Evolutionary conservation across 1,140 invertebrate genomes (phyloP), one percentile per base, ranked within the genome.

Genomic region (Chironomus striatipennis): DNA sequence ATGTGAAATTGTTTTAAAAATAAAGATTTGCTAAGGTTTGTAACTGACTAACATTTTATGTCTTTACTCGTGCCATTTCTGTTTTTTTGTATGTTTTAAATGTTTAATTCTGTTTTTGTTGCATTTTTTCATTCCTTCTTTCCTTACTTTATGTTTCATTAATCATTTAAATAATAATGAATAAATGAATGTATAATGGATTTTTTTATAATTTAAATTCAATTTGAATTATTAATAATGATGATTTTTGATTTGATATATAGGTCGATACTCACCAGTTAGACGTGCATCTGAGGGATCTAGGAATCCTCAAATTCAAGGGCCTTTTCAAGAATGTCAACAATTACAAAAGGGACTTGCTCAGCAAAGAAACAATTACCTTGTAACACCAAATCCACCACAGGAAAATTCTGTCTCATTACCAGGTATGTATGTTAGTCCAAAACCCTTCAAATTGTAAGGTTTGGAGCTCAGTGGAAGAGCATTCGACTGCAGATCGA

Each of bases 211-310:
- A 34, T 34, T 34, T 34, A 2, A 34, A 34, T 34, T 34, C 24
- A 5, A 34, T 34, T n/a, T 34, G 24, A 34, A 34, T 34, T 34
- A 34, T 34, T 34, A 34, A 34, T 34, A 34, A 34, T 34, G 24
- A 43, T n/a, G n/a, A n/a, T n/a, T 42, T 75, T 75, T 0, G 75
- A 7, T 70, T 20, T n/a, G 8, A 42, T 86, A 88, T 75, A 86
- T 86, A 47, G 93, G 95, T 83, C 86, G 95, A 74, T 97, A 94
- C 81, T 95, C 93, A 75, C 94, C 94, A 0, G 94, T 96, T 12
- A 86, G 96, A 65, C 85, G 96, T 77, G 94, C 94, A 42, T 94
- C 92, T 76, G 95, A 83, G 75, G 81, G 82, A 9, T 81, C 81
- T 0, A 79, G 80, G 34, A 70, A 70, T 70, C 77, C 78, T 17